Percentiles rank a stretch among this genome's conserved stretches.
Evolutionary conservation across 2,797 vertebrate genomes (phyloP).

Genomic region (Spheniscus humboldti): DNA sequence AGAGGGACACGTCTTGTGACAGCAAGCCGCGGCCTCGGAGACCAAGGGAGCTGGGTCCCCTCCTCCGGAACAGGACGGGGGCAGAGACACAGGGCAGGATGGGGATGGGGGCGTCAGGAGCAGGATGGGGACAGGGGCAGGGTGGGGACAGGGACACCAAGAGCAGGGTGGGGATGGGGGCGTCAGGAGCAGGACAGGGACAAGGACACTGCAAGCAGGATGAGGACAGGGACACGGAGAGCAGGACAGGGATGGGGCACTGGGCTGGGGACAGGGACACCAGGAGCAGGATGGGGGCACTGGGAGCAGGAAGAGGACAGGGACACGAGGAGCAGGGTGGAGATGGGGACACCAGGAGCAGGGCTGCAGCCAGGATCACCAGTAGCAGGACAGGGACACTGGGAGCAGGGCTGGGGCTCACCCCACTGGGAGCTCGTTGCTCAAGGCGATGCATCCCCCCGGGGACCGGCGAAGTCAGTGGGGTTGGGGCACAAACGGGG

Average conservation of each 20-base stretch:
- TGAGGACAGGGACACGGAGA: no score
- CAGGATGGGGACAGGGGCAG: not conserved
- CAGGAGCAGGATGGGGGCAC: not conserved
- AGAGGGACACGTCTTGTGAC: not conserved
- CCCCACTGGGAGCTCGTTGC: not conserved
- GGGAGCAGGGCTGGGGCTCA: not conserved
- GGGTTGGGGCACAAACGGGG: rapidly evolving
- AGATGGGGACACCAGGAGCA: not conserved
- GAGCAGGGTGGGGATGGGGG: not conserved
- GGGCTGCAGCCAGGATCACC: not conserved
- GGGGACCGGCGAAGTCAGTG: not conserved
- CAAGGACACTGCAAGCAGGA: not conserved
- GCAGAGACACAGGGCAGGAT: no score
- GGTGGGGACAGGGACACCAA: no score
- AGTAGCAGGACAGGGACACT: not conserved
- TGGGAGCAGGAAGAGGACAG: no score
- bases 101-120: no score
- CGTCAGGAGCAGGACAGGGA: not conserved
- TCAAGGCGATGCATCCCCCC: rapidly evolving
- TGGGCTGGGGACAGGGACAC: not conserved
- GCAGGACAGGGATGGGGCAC: no score
- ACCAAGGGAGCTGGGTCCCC: no score
- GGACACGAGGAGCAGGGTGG: not conserved
- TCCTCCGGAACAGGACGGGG: not conserved
- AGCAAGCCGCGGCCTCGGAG: not conserved